Base-by-base conservation (phyloP, 2,888 invertebrate species). In the Idaea straminata region DNA sequence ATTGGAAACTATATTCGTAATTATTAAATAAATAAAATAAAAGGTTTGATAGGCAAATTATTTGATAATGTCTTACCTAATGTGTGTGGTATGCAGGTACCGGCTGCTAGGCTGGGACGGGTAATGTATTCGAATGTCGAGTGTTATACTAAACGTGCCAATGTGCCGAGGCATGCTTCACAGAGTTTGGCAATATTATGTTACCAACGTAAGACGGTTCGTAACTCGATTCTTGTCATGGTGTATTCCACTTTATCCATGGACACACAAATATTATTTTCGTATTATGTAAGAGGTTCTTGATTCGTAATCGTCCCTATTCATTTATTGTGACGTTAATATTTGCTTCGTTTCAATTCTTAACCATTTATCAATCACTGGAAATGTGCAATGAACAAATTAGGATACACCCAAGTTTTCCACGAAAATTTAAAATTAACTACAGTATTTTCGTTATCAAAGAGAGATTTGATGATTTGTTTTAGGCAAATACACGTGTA, bases 61-160 rank as follows among this genome's bases (percentile, higher is more conserved):
- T 6, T 47, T 6, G 6, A 13, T 47, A 7, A 13, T 47, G 47
- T 47, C 47, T 47, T 10, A 47, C 47, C 13, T 47, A 59, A 15
- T 62, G 57, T 66, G 66, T 73, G 85, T 83, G 78, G 66, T 85
- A 76, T 87, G 76, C 94, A 95, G 95, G 94, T 95, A 94, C 88
- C 94, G 94, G 83, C 95, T 95, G 84, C 94, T 95, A 83, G 95
- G 95, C 92, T 95, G 95, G 95, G 94, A 95, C 88, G 95, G 95
- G 95, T 95, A 95, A 95, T 81, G 94, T 94, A 91, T 81, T 72
- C 64, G 72, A 80, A 72, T 83, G 78, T 74, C 70, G 76, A 74
- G 82, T 83, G 78, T 66, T 75, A 68, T 76, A 67, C 61, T 67
- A 64, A 76, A 81, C 78, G 83, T 77, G 81, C 78, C 67, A 65